These are phyloP conservation scores for Peromyscus leucopus DNA, from an alignment of 2,113 vertebrate genomes.

Conservation along the genomic window DNA sequence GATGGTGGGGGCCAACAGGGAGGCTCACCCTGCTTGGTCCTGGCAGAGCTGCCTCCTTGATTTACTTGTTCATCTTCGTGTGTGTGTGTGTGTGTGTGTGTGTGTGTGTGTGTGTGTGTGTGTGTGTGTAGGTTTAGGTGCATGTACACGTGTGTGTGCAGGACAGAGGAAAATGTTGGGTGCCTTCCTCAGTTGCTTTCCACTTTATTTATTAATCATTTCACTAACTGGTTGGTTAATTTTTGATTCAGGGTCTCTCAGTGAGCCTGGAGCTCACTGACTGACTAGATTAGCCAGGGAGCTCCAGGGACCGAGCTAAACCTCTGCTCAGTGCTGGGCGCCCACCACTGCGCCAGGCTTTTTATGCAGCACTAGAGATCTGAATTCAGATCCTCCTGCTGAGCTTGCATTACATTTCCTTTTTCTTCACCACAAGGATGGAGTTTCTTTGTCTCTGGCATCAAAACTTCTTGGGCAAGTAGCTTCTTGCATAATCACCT, in stretches of 20 bases:
- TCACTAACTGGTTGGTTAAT: not conserved
- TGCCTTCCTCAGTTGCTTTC: not conserved
- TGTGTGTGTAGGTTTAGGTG: not conserved
- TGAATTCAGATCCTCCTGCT: not conserved
- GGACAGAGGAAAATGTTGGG: not conserved
- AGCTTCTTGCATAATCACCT: not conserved
- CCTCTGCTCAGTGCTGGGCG: not conserved
- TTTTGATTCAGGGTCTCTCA: not conserved
- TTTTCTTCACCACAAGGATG: not conserved
- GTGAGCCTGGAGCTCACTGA: not conserved
- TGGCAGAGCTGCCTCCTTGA: not conserved
- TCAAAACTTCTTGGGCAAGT: not conserved
- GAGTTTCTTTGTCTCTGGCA: slow-evolving; percentile 13
- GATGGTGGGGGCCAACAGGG: not conserved
- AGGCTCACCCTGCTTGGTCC: not conserved
- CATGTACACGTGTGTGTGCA: no score
- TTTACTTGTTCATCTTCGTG: not conserved
- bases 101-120: not conserved
- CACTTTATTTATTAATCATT: not conserved
- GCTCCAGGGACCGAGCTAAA: not conserved
- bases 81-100: not conserved
- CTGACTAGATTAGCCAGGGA: no score
- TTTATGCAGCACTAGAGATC: not conserved
- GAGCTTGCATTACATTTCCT: not conserved
- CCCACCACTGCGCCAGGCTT: no score